Evolutionary conservation across 2,797 vertebrate species (phyloP).

Genomic region (Crax fasciolata): DNA sequence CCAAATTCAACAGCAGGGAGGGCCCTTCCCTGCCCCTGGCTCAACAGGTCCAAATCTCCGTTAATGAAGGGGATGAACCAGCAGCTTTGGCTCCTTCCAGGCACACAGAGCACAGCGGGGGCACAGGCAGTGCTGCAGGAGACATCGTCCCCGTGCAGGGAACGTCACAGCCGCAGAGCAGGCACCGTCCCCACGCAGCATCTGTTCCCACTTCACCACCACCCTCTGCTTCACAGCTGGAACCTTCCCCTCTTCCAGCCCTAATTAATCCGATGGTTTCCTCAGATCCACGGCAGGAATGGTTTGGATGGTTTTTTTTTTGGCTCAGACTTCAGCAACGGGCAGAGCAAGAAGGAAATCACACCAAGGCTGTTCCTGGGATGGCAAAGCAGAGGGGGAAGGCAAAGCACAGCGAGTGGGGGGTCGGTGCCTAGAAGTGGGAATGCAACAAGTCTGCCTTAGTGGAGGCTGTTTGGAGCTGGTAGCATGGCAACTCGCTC

Average conservation of each 20-base stretch:
- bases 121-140: background rate
- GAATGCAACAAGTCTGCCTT: background rate
- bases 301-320: background rate
- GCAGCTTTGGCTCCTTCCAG: background rate
- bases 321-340: background rate
- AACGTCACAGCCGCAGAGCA: background rate
- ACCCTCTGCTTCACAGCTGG: background rate
- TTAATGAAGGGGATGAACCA: background rate
- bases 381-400: background rate
- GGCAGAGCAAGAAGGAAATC: background rate
- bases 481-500: constrained; percentile 30
- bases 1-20: too few species aligned
- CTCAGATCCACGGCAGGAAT: background rate
- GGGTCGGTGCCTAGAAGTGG: background rate
- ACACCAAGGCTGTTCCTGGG: accelerated
- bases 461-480: constrained; percentile 22
- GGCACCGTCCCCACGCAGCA: background rate
- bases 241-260: constrained; percentile 29
- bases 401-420: background rate
- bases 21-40: too few species aligned
- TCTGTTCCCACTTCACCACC: constrained; percentile 20
- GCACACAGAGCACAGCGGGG: background rate
- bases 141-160: background rate
- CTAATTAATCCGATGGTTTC: constrained; percentile 50
- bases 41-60: too few species aligned